These are phyloP conservation scores for Watsonalla binaria DNA, from an alignment of 2,888 invertebrate species.

Conservation along the genomic window DNA sequence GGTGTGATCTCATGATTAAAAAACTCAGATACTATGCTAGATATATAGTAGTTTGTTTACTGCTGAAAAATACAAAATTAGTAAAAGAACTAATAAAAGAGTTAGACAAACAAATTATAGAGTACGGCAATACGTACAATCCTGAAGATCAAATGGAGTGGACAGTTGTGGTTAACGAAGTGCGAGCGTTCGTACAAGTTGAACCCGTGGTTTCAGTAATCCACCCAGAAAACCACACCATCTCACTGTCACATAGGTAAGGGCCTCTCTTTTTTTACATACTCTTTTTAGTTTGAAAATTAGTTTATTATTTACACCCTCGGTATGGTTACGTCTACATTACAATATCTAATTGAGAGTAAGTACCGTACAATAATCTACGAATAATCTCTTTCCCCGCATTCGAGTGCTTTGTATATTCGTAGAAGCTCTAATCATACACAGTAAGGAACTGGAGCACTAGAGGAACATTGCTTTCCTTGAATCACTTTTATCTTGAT, in stretches of 20 bases:
- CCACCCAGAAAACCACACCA: conserved; percentile 91
- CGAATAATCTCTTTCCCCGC: too few species aligned
- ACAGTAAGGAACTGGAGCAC: too few species aligned
- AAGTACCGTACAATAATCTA: too few species aligned
- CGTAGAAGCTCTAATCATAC: too few species aligned
- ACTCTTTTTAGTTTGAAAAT: too few species aligned
- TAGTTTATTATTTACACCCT: too few species aligned
- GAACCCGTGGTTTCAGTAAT: conserved; percentile 93
- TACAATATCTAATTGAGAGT: too few species aligned
- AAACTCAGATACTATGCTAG: conserved; percentile 96
- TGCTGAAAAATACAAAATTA: conserved; percentile 95
- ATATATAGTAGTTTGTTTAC: conserved; percentile 96
- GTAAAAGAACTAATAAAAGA: conserved; percentile 95
- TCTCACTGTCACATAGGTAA: conserved; percentile 92
- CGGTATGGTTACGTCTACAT: too few species aligned
- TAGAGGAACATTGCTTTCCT: too few species aligned
- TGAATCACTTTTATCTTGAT: too few species aligned
- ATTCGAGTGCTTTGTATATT: too few species aligned
- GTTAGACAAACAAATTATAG: conserved; percentile 94
- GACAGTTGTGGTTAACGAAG: conserved; percentile 95
- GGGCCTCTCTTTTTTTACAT: background rate
- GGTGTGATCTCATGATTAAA: conserved; percentile 97
- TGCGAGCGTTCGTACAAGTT: conserved; percentile 95
- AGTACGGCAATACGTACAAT: conserved; percentile 96
- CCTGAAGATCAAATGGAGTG: conserved; percentile 98